Conservation (phyloP, 2,888 invertebrate genomes). For the Diaprepes abbreviatus region DNA sequence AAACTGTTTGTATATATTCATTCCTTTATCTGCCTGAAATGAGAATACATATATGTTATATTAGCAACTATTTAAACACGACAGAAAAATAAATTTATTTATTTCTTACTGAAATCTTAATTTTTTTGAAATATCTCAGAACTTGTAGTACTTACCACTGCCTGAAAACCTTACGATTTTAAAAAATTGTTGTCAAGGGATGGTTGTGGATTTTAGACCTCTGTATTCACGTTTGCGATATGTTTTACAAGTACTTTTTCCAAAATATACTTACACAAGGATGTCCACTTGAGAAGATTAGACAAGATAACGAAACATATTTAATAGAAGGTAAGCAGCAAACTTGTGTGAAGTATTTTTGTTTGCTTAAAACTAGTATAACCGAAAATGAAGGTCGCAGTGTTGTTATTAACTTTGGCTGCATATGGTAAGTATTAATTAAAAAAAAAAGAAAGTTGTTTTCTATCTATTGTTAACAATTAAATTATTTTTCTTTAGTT, state of each 20-base stretch:
- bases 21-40: too few relatives aligned
- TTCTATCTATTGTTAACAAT: background rate
- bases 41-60: too few relatives aligned
- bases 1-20: too few relatives aligned
- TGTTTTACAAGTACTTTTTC: background rate
- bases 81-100: too few relatives aligned
- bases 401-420: background rate
- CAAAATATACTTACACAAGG: too few relatives aligned
- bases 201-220: background rate
- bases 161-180: too few relatives aligned
- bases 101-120: too few relatives aligned
- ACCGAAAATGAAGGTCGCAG: background rate
- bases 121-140: too few relatives aligned
- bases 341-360: background rate
- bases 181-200: background rate
- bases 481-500: slow-evolving; percentile 8
- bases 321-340: background rate
- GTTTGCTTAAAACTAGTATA: background rate
- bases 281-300: background rate
- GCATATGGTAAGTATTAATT: slow-evolving; percentile 12
- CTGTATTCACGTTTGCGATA: background rate
- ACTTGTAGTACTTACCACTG: too few relatives aligned
- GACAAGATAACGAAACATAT: background rate
- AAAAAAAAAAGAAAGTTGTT: background rate
- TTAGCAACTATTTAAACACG: too few relatives aligned